phyloP scores from a whole-genome alignment of 64 coral and sea anemone species.

The Pocillopora verrucosa region DNA sequence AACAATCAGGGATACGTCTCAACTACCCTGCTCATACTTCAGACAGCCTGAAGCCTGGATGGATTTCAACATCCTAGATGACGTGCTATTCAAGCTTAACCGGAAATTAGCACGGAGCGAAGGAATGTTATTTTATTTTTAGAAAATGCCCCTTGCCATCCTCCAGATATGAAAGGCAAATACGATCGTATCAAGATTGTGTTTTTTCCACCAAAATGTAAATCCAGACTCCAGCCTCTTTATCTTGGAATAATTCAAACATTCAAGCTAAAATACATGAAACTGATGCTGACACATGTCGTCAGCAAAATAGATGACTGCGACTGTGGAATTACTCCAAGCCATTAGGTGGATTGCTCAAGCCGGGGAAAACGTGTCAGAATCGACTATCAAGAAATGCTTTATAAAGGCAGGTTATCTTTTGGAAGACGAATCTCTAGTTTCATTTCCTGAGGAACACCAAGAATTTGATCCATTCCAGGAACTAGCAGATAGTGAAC shows the following conservation, averaged over 20 bases:
- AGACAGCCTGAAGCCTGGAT: constrained; percentile 36
- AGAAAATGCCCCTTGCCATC: constrained; percentile 33
- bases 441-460: constrained; percentile 38
- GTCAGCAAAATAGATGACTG: constrained; percentile 42
- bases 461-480: constrained; percentile 21
- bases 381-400: constrained; percentile 35
- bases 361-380: constrained; percentile 8
- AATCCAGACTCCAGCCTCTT: constrained; percentile 30
- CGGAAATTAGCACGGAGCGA: constrained; percentile 10
- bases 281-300: constrained; percentile 51
- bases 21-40: constrained; percentile 41
- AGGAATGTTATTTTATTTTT: constrained; percentile 24
- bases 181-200: constrained; percentile 45
- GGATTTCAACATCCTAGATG: constrained; percentile 30
- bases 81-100: constrained; percentile 6
- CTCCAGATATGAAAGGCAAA: constrained; percentile 58
- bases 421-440: not conserved
- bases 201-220: constrained; percentile 41
- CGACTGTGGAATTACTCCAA: constrained; percentile 37
- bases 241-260: constrained; percentile 35
- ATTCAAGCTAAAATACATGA: constrained; percentile 46
- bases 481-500: constrained; percentile 5
- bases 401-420: constrained; percentile 20
- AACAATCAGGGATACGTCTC: constrained; percentile 5
- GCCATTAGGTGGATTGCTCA: constrained; percentile 34